phyloP scores from a whole-genome alignment of 2,888 invertebrate species.

The Isotomurus palustris region DNA sequence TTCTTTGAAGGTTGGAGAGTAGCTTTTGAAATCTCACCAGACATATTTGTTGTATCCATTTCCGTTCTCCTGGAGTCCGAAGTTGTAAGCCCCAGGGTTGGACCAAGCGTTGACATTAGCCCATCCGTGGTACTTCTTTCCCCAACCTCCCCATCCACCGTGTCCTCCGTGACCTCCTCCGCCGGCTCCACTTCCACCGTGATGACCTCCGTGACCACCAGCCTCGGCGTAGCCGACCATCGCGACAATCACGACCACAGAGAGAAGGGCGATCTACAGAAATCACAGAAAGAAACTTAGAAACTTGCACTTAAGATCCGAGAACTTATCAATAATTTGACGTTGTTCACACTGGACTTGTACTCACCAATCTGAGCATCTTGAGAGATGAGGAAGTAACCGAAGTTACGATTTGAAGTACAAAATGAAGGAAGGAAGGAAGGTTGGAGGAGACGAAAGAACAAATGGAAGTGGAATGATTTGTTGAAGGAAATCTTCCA shows the following conservation, averaged over 20 bases:
- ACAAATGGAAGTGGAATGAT: slow-evolving; percentile 6
- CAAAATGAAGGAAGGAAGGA: neutral
- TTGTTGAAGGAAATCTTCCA: neutral
- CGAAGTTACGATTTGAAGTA: too few relatives aligned
- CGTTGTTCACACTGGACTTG: neutral
- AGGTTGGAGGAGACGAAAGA: neutral
- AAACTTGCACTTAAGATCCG: neutral
- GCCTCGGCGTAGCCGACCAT: slow-evolving; percentile 19
- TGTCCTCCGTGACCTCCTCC: slow-evolving; percentile 5
- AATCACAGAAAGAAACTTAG: neutral
- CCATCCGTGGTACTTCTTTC: slow-evolving; percentile 17
- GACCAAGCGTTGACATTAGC: slow-evolving; percentile 26
- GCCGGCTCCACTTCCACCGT: slow-evolving; percentile 30
- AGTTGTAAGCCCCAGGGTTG: slow-evolving; percentile 37
- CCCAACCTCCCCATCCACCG: neutral
- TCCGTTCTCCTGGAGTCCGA: slow-evolving; percentile 39
- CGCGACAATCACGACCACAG: slow-evolving; percentile 10
- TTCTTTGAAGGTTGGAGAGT: neutral
- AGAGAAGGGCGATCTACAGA: slow-evolving; percentile 2
- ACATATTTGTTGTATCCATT: slow-evolving; percentile 41
- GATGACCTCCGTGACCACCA: slow-evolving; percentile 20
- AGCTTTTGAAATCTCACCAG: too few relatives aligned
- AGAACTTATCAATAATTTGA: neutral
- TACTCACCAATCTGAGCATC: slow-evolving; percentile 11
- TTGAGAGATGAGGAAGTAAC: neutral